Conservation (phyloP, 2,888 invertebrate species). For the Cataglyphis livida region DNA sequence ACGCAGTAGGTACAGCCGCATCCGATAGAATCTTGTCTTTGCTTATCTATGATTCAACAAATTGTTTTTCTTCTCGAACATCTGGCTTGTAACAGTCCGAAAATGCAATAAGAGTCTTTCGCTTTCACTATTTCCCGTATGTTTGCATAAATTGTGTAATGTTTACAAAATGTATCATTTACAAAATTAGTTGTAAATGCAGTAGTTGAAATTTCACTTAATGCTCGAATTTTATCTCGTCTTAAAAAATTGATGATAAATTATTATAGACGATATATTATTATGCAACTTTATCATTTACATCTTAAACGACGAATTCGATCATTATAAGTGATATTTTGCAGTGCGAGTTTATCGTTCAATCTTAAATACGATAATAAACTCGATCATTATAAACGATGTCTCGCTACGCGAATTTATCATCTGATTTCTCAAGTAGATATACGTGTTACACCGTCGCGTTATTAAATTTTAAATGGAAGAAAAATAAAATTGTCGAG, state of each 20-base stretch:
- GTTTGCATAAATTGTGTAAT: background rate
- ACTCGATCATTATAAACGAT: constrained; percentile 6
- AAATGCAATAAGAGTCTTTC: constrained; percentile 24
- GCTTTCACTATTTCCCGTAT: background rate
- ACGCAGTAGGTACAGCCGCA: background rate
- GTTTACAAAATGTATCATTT: background rate
- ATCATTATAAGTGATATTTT: background rate
- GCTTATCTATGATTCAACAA: background rate
- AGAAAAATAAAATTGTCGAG: background rate
- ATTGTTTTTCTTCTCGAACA: constrained; percentile 39
- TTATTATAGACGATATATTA: background rate
- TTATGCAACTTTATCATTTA: background rate
- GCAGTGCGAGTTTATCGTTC: background rate
- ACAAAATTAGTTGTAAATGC: too few relatives aligned
- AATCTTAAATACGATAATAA: background rate
- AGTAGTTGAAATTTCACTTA: background rate
- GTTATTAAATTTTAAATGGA: constrained; percentile 12
- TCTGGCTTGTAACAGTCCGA: constrained; percentile 5
- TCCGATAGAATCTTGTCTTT: background rate
- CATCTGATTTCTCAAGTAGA: background rate
- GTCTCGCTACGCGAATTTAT: constrained; percentile 24
- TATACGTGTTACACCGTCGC: background rate
- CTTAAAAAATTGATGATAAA: background rate
- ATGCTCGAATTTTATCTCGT: background rate
- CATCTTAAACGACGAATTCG: background rate